Evolutionary conservation across 2,113 vertebrate species (phyloP), one percentile per base, ranked within the genome.

Genomic region (Garra rufa): DNA sequence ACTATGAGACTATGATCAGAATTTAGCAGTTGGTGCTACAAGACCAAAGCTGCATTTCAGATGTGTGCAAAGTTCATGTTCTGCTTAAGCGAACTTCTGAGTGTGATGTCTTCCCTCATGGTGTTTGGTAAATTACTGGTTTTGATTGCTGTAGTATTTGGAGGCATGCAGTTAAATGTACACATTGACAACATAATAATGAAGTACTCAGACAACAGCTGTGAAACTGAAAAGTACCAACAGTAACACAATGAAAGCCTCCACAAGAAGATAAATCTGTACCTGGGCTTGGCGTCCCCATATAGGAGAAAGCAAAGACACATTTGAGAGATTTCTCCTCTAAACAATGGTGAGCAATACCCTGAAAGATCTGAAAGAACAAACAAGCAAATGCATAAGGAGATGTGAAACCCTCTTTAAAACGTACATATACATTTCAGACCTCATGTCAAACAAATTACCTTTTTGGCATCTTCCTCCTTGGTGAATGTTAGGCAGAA

Each of bases 381-480:
- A 89, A 34, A 17, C 50, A 57, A 43, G 8, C 3, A 28, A 46
- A 67, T 44, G 44, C 46, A 77, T 14, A 26, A 15, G n/a, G 13
- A 57, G 48, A 41, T 28, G 24, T 21, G 4, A 21, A 28, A 59
- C 24, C 7, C 59, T 48, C 4, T 44, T 26, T 71, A 24, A 9
- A 24, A 0, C 17, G 4, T 6, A 55, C 67, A 57, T 41, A 57
- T 24, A 26, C 7, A 41, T 34, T 30, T 17, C 24, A 26, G 17
- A 24, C 17, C 24, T n/a, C 19, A 43, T 3, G 17, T 28, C 9
- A 46, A 63, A 44, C 26, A 15, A 28, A 34, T 46, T 93, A 97
- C 96, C 94, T 94, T 94, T 93, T 95, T 96, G 81, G 96, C 94
- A 90, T 97, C 96, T 89, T 97, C 96, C 90, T 97, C 96, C 88